Conservation (phyloP, 2,113 vertebrate species). For the Zootoca vivipara region DNA sequence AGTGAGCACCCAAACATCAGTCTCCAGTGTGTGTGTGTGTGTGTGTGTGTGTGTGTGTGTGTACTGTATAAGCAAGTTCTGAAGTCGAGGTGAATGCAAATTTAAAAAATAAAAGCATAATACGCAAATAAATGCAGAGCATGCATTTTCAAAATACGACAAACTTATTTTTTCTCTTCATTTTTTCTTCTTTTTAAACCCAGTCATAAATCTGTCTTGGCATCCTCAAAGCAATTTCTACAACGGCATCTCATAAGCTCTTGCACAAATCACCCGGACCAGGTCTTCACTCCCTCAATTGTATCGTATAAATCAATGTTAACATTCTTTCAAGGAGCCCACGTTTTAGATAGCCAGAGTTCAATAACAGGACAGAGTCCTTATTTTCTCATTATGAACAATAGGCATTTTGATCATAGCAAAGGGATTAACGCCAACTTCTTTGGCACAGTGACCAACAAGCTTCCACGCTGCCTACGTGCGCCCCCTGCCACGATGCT, state of each 20-base stretch:
- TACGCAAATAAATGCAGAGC: not conserved
- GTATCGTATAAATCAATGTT: conserved; percentile 11
- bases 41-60: too few species aligned
- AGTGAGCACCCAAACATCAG: too few species aligned
- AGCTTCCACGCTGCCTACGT: not conserved
- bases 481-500: not conserved
- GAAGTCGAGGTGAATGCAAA: not conserved
- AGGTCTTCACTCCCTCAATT: not conserved
- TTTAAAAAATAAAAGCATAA: not conserved
- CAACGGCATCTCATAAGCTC: not conserved
- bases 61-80: not conserved
- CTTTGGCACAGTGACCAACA: not conserved
- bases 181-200: not conserved
- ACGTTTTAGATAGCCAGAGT: conserved; percentile 5
- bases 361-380: not conserved
- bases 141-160: not conserved
- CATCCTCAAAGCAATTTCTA: not conserved
- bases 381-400: not conserved
- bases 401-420: not conserved
- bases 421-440: not conserved
- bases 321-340: not conserved
- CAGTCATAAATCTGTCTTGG: not conserved
- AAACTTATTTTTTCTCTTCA: not conserved
- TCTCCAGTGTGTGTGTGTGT: too few species aligned
- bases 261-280: not conserved